Evolutionary conservation across 2,888 invertebrate genomes (phyloP).

Genomic region (Pyrrhia umbra): DNA sequence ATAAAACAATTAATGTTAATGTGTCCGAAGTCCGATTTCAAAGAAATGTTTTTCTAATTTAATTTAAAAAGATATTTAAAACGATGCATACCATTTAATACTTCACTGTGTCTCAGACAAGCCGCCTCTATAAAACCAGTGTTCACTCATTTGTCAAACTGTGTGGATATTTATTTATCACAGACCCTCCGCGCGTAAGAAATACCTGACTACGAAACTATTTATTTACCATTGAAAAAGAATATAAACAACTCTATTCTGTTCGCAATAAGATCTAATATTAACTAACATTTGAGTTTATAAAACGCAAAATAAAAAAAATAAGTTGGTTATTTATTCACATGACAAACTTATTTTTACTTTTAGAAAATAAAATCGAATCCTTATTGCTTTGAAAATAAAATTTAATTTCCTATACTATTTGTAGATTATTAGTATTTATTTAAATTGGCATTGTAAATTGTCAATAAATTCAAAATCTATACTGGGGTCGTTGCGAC

Average conservation of each 20-base stretch:
- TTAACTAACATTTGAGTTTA: conserved; percentile 23
- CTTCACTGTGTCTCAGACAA: conserved; percentile 62
- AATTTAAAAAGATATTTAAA: conserved; percentile 60
- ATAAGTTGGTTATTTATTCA: conserved; percentile 49
- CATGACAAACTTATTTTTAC: conserved; percentile 42
- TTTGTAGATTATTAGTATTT: not conserved
- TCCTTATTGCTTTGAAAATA: conserved; percentile 27
- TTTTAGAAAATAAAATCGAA: conserved; percentile 11
- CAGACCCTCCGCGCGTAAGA: conserved; percentile 84
- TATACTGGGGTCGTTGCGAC: conserved; percentile 76
- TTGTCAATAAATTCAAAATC: conserved; percentile 84
- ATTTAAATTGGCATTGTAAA: conserved; percentile 63
- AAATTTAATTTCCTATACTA: conserved; percentile 9
- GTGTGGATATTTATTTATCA: conserved; percentile 88
- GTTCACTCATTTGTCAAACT: conserved; percentile 88
- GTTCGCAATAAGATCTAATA: conserved; percentile 53
- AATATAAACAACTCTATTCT: conserved; percentile 40
- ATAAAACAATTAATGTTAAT: conserved; percentile 24
- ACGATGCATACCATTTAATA: conserved; percentile 61
- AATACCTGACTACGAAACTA: conserved; percentile 74
- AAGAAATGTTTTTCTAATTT: conserved; percentile 61
- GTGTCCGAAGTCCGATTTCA: conserved; percentile 32
- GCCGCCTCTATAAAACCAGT: conserved; percentile 84
- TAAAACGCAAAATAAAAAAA: conserved; percentile 8
- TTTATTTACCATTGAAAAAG: conserved; percentile 22